Base-by-base conservation (phyloP, 2,797 vertebrate genomes). In the Mormyrops attenuatus region DNA sequence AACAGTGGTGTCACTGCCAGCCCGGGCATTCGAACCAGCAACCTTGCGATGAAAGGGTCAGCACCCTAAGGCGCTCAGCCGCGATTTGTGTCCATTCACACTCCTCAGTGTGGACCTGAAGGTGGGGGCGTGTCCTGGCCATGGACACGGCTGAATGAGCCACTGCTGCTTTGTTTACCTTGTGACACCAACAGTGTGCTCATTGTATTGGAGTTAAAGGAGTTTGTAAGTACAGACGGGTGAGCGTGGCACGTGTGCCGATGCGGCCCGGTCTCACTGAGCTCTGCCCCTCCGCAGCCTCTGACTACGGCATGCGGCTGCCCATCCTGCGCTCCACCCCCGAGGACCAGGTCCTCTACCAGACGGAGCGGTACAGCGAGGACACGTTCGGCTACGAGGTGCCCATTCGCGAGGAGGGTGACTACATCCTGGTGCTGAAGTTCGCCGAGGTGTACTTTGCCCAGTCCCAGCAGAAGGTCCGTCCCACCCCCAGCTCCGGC, bases 361-460 rank as follows among this genome's bases (percentile, higher is more conserved):
- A 99, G 94, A 99, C 99, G 0, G 99, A 99, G 91, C 97, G 99
- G 89, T 99, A 99, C 95, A 99, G 99, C 0, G 99, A 99, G 93
- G 98, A 99, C 92, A 99, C 97, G 1, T 99, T 99, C 91, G 98
- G 98, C 90, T 99, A 99, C 0, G 98, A 99, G 87, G 94, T 99
- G 88, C 98, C 97, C 57, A 98, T 99, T 90, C 96, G 97, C 66
- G 98, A 99, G 30, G 98, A 99, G 92, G 99, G 99, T 80, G 98
- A 99, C 92, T 99, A 99, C 0, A 97, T 99, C 90, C 94, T 99
- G 66, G 99, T 99, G 90, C 90, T 99, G 96, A 99, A 99, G 95
- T 99, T 98, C 92, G 97, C 99, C 0, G 99, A 99, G 90, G 99
- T 99, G 90, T 99, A 99, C 94, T 99, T 99, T 93, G 98, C 98